These are phyloP conservation scores for Platycnemis pennipes DNA, from an alignment of 2,888 invertebrate genomes.

Conservation along the genomic window DNA sequence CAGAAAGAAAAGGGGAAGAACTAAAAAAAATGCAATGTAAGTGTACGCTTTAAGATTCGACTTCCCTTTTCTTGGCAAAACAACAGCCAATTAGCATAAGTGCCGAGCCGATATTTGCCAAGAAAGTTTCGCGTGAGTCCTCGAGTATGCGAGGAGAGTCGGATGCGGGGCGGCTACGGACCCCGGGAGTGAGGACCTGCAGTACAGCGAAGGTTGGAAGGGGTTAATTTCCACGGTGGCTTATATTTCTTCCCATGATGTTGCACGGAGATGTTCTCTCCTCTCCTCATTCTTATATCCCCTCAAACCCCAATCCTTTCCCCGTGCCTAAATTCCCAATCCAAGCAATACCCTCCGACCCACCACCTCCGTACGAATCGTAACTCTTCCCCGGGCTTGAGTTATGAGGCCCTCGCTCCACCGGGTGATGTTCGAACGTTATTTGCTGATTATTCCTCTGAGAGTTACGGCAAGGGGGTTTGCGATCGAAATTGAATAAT, in stretches of 20 bases:
- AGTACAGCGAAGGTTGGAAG: background rate
- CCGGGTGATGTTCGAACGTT: background rate
- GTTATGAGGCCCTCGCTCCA: background rate
- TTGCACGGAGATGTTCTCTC: too few relatives aligned
- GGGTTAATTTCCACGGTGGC: background rate
- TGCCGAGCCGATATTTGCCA: slow-evolving; percentile 21
- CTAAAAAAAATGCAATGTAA: background rate
- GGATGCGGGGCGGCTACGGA: too few relatives aligned
- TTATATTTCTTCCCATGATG: too few relatives aligned
- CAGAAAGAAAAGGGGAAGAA: background rate
- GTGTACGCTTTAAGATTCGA: background rate
- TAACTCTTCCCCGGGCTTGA: background rate
- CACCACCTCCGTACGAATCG: background rate
- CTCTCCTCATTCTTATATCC: too few relatives aligned
- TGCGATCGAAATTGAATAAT: background rate
- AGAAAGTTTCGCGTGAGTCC: slow-evolving; percentile 22
- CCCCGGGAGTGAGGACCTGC: too few relatives aligned
- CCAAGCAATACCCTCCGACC: background rate
- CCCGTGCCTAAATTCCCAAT: background rate
- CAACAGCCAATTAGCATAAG: slow-evolving; percentile 42
- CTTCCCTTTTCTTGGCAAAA: slow-evolving; percentile 20
- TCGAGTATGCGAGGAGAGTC: background rate
- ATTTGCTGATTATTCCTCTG: background rate
- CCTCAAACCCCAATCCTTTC: background rate
- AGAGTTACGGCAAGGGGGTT: background rate